Evolutionary conservation across 1,140 invertebrate species (phyloP), one percentile per base, ranked within the genome.

Genomic region (Penaeus chinensis): DNA sequence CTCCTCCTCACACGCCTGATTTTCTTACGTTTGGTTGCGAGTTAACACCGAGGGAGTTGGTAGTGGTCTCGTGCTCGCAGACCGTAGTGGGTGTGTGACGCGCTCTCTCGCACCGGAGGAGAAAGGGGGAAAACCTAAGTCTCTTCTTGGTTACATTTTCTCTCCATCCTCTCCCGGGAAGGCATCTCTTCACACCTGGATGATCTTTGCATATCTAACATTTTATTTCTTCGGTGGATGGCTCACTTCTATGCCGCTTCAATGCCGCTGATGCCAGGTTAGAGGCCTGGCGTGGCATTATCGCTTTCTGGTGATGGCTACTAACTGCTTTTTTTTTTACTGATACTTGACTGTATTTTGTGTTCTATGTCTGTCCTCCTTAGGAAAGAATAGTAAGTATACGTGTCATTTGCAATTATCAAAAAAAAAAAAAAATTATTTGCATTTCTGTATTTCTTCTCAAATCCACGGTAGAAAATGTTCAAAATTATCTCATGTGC

Each of bases 381-480:
- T 37, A 74, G 71, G 24, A 27, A 74, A 74, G 42, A 74, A 19
- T 32, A 74, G 71, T 74, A 74, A 74, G 71, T 74, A 24, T 54
- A 54, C 54, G 10, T 54, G 54, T 13, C 54, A 74, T 20, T 74
- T 74, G 71, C 24, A 32, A 5, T 74, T n/a, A 37, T 8, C 27
- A 74, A 19, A n/a, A n/a, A n/a, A n/a, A n/a, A n/a, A n/a, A n/a
- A n/a, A n/a, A n/a, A n/a, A n/a, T n/a, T 32, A 22, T n/a, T 71
- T 24, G 66, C 66, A 11, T 74, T 74, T 5, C 0, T 32, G 2
- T 19, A 54, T 2, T 13, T 8, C 54, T 54, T 11, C 0, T 32
- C 11, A 54, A 11, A 54, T 54, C 16, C 54, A 54, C 54, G 54
- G 5, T 13, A 16, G 16, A 13, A 1, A 54, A 54, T 54, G 16